A percentile compares a stretch with the other conserved stretches of the same genome.
Conservation (phyloP, 2,888 invertebrate species). For the Boloria selene region DNA sequence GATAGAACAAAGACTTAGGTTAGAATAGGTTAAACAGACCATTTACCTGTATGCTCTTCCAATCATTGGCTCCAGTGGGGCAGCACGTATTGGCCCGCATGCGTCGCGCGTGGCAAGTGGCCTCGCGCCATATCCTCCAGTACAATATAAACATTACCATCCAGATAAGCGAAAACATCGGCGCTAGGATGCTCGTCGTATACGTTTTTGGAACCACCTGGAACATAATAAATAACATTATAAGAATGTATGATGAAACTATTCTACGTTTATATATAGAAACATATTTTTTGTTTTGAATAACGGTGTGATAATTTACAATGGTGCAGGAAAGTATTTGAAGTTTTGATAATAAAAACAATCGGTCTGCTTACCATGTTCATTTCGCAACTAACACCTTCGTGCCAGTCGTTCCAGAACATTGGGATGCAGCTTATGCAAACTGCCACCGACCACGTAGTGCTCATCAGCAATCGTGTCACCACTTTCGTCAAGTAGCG, state of each 20-base stretch:
- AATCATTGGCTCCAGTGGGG: slow-evolving; percentile 83
- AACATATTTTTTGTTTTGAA: no score
- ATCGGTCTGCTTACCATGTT: slow-evolving; percentile 74
- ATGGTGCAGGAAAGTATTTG: neutral
- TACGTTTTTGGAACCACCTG: slow-evolving; percentile 78
- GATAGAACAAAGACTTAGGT: no score
- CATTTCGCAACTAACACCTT: slow-evolving; percentile 85
- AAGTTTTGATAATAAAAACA: slow-evolving; percentile 5
- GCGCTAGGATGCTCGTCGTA: slow-evolving; percentile 83
- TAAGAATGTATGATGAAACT: neutral
- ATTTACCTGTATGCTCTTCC: slow-evolving; percentile 89
- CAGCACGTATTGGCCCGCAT: slow-evolving; percentile 84
- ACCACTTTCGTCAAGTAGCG: slow-evolving; percentile 88
- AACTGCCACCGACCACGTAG: slow-evolving; percentile 86
- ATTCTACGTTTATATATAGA: no score
- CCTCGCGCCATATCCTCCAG: slow-evolving; percentile 90
- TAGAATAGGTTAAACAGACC: no score
- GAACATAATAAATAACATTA: slow-evolving; percentile 38
- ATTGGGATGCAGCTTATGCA: slow-evolving; percentile 86
- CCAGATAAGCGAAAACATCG: slow-evolving; percentile 89
- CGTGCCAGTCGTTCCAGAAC: slow-evolving; percentile 90
- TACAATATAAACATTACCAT: slow-evolving; percentile 88
- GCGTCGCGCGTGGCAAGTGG: slow-evolving; percentile 86
- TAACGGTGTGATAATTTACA: no score
- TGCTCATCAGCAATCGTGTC: slow-evolving; percentile 83